Evolutionary conservation across 2,113 vertebrate genomes (phyloP).

Genomic region (Neogale vison): DNA sequence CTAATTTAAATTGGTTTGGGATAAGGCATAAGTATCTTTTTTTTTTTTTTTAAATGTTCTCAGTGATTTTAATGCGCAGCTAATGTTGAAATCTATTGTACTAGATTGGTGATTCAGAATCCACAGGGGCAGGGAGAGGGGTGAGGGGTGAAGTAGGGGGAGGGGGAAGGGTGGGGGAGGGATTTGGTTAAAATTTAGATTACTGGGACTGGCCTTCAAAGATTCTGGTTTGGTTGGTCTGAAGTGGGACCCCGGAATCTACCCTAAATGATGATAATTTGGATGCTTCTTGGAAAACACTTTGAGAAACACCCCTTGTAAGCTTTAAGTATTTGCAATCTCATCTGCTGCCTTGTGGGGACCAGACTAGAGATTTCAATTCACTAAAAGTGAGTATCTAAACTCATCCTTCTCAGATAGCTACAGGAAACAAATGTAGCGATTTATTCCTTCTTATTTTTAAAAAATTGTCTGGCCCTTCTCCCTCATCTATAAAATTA

Average conservation of each 20-base stretch:
- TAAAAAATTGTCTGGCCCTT: background rate
- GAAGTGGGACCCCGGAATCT: background rate
- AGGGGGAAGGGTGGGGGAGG: fast-evolving
- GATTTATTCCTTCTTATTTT: background rate
- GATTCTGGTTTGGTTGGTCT: background rate
- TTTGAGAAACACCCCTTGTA: background rate
- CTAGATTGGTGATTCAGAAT: background rate
- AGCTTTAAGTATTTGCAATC: background rate
- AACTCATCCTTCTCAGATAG: background rate
- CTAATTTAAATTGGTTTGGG: slow-evolving; percentile 3
- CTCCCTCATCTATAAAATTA: background rate
- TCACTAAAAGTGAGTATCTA: background rate
- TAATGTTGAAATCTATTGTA: background rate
- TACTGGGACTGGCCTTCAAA: background rate
- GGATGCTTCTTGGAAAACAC: background rate
- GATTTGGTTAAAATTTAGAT: background rate
- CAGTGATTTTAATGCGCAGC: background rate
- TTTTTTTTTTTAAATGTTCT: background rate
- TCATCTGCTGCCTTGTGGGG: background rate
- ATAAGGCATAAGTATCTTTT: background rate
- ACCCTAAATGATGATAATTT: background rate
- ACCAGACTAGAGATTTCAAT: background rate
- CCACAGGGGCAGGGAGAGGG: too few relatives aligned
- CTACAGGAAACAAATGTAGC: background rate
- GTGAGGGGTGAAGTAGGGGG: too few relatives aligned